Base-by-base conservation (phyloP, 2,797 vertebrate genomes). In the Mormyrops boulengeri region DNA sequence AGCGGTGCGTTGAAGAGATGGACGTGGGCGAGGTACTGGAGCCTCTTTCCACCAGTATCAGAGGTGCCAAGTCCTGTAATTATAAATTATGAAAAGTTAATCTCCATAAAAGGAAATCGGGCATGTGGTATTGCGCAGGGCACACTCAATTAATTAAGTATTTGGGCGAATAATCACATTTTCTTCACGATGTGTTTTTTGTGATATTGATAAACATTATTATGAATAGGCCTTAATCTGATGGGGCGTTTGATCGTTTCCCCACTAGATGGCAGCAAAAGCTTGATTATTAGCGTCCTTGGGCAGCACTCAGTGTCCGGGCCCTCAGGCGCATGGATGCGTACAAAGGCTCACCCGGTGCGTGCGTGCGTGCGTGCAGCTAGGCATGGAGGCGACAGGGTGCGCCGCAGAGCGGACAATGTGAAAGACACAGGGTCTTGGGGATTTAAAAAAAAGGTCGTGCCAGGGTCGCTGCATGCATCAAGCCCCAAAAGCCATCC, bases 221-320 rank as follows among this genome's bases (percentile, higher is more conserved):
- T n/a, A n/a, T 80, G 38, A 80, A 80, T 47, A n/a, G 73, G 41
- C 17, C 38, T 44, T n/a, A 47, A 44, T 41, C 38, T 44, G 73
- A 44, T 17, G 73, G 73, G 17, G 73, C 38, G 38, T 8, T 47
- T 44, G 38, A 19, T 80, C 14, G 66, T 69, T 85, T 53, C 80
- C 88, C 91, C 90, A 90, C 88, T 69, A 90, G 91, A 73, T 90
- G 93, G 92, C 52, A 86, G 90, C 90, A 92, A 89, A 91, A 30
- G 57, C 90, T 22, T 86, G 85, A 60, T 17, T 80, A 44, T 88
- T 34, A 88, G 55, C 38, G 22, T 55, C 30, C 17, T 12, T 34
- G 1, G 53, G 49, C 60, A 17, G 55, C 11, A 22, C 47, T 5
- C 11, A 0, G 41, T 19, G 55, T 17, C 34, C 50, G 89, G 44